phyloP scores from a whole-genome alignment of 2,113 vertebrate species.

The Hippotragus niger region DNA sequence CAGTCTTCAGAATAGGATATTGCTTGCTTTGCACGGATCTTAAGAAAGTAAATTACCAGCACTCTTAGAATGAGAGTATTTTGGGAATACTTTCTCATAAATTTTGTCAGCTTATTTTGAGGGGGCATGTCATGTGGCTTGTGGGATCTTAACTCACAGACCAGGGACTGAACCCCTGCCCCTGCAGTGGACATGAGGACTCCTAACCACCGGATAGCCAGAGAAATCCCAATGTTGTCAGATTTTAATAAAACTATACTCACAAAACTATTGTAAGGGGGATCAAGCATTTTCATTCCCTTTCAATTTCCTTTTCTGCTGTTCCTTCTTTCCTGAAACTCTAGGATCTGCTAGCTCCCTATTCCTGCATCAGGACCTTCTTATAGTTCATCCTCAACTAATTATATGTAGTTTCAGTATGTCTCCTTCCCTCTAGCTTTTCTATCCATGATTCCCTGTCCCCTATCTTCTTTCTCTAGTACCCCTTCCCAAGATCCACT shows the following conservation, averaged over 20 bases:
- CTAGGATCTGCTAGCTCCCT: accelerated
- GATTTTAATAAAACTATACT: not conserved
- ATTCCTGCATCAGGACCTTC: accelerated
- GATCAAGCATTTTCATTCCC: not conserved
- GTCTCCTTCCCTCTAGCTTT: not conserved
- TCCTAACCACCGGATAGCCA: not conserved
- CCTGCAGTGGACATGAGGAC: not conserved
- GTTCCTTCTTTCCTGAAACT: not conserved
- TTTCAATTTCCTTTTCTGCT: not conserved
- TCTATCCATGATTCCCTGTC: not conserved
- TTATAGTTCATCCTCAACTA: not conserved
- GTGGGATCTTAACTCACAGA: not conserved
- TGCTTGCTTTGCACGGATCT: not conserved
- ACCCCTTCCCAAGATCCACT: not conserved
- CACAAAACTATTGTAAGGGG: not conserved
- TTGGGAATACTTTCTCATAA: not conserved
- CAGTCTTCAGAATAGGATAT: not conserved
- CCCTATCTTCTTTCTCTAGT: not conserved
- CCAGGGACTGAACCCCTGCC: not conserved
- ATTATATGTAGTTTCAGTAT: not conserved
- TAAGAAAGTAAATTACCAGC: not conserved
- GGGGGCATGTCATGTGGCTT: not conserved
- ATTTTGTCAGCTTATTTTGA: not conserved
- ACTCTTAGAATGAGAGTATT: not conserved
- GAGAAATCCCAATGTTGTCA: not conserved